Base-by-base conservation (phyloP, 2,113 vertebrate genomes). In the Chaetops frenatus region DNA sequence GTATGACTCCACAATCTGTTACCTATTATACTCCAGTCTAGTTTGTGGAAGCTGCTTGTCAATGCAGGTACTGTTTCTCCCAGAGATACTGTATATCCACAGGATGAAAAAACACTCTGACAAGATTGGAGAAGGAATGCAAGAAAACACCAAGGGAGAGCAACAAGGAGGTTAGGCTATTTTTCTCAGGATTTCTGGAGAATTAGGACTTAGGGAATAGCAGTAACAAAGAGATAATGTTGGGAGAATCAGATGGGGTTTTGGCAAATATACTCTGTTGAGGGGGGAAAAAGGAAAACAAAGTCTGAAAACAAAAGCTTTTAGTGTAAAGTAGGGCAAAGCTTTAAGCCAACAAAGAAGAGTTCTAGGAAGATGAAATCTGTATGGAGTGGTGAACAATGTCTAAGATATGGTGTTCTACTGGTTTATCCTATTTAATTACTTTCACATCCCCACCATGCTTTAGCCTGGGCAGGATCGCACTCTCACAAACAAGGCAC, bases 201-300 rank as follows among this genome's bases (percentile, higher is more conserved):
- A 82, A 90, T 80, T 82, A 76, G 24, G 45, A 73, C 2, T 50
- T 66, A 15, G 4, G 31, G 51, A 40, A 78, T 15, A 86, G 24
- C 35, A 8, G n/a, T 81, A 91, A 54, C 19, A 91, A 90, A 66
- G 31, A 83, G 50, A 87, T 40, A 29, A 83, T 70, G 29, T 33
- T 91, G 20, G 42, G 24, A 90, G 35, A 83, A 82, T 16, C 67
- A 28, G 40, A 35, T 54, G 25, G 7, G 3, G 4, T 35, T 86
- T 89, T 57, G 33, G 24, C 10, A 77, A 88, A 80, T 29, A 47
- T 20, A 21, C 22, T 31, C 11, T 58, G 19, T 45, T 29, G 11
- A 14, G 3, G 14, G 0, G 0, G 2, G 10, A 36, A n/a, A 7
- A 7, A 1, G 2, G 7, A 21, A 21, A 7, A 12, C 40, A 56